Conservation (phyloP, 2,888 invertebrate genomes). For the Aporophyla nigra region DNA sequence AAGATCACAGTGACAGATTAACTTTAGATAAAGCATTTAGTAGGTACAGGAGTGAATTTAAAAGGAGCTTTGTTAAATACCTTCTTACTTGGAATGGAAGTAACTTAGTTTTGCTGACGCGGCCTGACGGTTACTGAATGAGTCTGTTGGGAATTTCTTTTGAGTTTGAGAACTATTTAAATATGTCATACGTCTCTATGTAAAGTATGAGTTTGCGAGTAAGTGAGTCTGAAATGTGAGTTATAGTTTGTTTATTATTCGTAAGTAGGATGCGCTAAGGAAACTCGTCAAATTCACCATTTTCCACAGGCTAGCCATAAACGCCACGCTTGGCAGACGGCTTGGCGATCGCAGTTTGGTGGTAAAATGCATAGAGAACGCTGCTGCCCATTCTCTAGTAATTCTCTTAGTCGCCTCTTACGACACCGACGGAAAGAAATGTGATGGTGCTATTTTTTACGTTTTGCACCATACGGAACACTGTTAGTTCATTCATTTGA, state of each 20-base stretch:
- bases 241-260: background rate
- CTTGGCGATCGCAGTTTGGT: no score
- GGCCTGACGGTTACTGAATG: background rate
- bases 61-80: constrained; percentile 18
- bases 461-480: no score
- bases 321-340: no score
- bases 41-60: constrained; percentile 13
- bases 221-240: background rate
- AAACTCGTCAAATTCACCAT: no score
- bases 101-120: background rate
- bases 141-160: background rate
- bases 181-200: background rate
- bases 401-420: no score
- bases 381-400: no score
- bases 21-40: constrained; percentile 22
- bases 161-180: constrained; percentile 18
- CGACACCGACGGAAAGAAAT: no score
- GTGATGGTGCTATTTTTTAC: no score
- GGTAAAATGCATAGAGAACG: no score
- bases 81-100: background rate
- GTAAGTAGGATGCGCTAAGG: no score
- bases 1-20: background rate
- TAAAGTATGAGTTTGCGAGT: background rate
- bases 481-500: no score
- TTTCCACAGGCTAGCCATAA: no score